Evolutionary conservation across 2,888 invertebrate species (phyloP).

Genomic region (Tenthredo notha): DNA sequence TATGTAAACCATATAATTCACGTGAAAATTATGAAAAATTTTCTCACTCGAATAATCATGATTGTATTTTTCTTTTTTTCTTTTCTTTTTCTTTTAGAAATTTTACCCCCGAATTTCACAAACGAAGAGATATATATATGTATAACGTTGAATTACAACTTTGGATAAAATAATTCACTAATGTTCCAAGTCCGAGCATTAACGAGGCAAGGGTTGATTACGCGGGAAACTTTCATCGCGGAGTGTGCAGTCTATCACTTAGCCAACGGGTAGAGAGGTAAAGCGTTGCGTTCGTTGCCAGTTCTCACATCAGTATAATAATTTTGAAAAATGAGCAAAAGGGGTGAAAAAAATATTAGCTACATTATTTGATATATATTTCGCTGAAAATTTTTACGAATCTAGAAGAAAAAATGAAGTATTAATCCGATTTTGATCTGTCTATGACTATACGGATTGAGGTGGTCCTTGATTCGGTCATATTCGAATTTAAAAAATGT

Average conservation of each 20-base stretch:
- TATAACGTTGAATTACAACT: conserved; percentile 14
- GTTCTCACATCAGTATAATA: conserved; percentile 6
- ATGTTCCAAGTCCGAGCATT: conserved; percentile 15
- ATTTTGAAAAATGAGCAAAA: not conserved
- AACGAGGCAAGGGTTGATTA: conserved; percentile 30
- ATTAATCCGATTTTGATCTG: too few relatives aligned
- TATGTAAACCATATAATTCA: too few relatives aligned
- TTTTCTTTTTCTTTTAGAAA: not conserved
- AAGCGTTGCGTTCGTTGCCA: not conserved
- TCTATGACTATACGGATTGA: too few relatives aligned
- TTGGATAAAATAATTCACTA: conserved; percentile 18
- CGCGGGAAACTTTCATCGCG: not conserved
- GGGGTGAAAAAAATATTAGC: not conserved
- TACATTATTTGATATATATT: not conserved
- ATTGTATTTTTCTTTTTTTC: not conserved
- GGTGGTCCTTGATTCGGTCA: too few relatives aligned
- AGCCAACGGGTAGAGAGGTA: not conserved
- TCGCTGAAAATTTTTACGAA: not conserved
- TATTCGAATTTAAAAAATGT: too few relatives aligned
- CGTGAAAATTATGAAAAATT: not conserved
- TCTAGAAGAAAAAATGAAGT: not conserved
- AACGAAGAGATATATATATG: not conserved
- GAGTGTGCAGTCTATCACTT: conserved; percentile 37
- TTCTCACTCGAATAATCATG: not conserved
- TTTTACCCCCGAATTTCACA: not conserved